Evolutionary conservation across 1,140 invertebrate species (phyloP).

Genomic region (Saxidomus purpurata): DNA sequence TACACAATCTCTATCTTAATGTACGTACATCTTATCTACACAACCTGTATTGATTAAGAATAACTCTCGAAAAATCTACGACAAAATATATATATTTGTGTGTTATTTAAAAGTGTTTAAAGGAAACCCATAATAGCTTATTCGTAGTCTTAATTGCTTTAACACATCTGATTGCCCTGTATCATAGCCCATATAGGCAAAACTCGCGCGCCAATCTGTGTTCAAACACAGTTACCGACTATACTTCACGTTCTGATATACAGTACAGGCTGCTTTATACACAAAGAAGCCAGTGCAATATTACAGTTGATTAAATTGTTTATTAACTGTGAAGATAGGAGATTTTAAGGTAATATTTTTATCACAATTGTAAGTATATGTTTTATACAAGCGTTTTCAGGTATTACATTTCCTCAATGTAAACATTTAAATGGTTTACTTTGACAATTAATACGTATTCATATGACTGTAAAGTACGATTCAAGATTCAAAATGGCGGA

Average conservation of each 20-base stretch:
- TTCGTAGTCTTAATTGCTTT: neutral
- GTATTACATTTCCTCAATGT: neutral
- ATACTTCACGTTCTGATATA: neutral
- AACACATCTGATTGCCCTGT: neutral
- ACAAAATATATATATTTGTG: neutral
- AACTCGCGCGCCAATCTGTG: neutral
- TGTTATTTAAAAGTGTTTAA: too few species aligned
- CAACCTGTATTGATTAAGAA: conserved; percentile 2
- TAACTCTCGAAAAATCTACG: neutral
- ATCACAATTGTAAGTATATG: conserved; percentile 3
- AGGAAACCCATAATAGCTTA: neutral
- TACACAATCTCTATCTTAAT: neutral
- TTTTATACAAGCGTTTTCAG: neutral
- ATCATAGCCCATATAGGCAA: neutral
- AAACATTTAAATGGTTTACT: neutral
- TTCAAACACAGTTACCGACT: conserved; percentile 13
- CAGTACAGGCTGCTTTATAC: conserved; percentile 26
- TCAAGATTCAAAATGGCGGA: conserved; percentile 46
- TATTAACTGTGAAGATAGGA: neutral
- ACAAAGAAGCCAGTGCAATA: conserved; percentile 26
- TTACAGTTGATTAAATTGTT: conserved; percentile 33
- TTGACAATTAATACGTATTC: conserved; percentile 23
- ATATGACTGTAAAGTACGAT: conserved; percentile 28
- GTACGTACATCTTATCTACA: conserved; percentile 9
- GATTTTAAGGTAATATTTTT: conserved; percentile 10